Evolutionary conservation across 2,113 vertebrate genomes (phyloP), one percentile per base, ranked within the genome.

Genomic region (Rhinichthys klamathensis): DNA sequence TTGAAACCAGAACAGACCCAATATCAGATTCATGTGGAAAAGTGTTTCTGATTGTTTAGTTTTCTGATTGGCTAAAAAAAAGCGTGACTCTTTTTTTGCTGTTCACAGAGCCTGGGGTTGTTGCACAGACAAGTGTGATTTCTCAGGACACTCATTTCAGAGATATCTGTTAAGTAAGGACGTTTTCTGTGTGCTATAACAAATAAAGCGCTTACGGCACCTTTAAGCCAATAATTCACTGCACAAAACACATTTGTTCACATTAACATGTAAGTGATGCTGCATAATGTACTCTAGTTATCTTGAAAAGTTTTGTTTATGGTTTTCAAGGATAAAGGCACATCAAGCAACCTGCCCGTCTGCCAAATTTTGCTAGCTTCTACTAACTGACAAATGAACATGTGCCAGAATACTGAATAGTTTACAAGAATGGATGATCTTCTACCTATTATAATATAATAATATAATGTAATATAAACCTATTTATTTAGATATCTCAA

Each of bases 101-200:
- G 41, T 73, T 46, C 23, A 46, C 38, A 1, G 38, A 73, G 70
- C 70, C 70, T 74, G n/a, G 13, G 70, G 41, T 41, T 46, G 41
- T 25, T 12, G 49, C 41, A 16, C 11, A 74, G 41, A 46, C 35
- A n/a, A 46, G 72, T 49, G 70, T 49, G 72, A 72, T 74, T 46
- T 74, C 41, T 49, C 70, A 46, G n/a, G 72, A 16, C 72, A 49
- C 41, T 12, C 72, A 74, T 74, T 74, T 74, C n/a, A 74, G 12
- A 74, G 23, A 25, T 44, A 73, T 74, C 41, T 49, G 72, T 74
- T 41, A 46, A 49, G 70, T 27, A 74, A 6, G 23, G n/a, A 74
- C n/a, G 27, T 49, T 27, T 74, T 15, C 41, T 74, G 13, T 74
- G 70, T 74, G 6, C 3, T 74, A 27, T 74, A 16, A 49, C 41